These are phyloP conservation scores for Himalopsyche kuldschensis DNA, from an alignment of 2,888 invertebrate species.

Conservation along the genomic window DNA sequence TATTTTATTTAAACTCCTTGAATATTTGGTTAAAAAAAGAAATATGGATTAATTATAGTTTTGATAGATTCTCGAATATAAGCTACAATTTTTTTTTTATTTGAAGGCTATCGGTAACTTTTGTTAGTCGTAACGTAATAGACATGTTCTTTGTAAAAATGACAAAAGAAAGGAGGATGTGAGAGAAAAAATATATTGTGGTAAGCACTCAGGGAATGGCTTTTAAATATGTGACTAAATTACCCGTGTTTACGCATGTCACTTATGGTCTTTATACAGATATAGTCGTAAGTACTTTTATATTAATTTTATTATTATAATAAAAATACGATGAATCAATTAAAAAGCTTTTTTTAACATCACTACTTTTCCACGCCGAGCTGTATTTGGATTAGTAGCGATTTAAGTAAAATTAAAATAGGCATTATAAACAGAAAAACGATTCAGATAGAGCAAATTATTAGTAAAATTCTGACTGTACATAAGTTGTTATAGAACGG, in stretches of 20 bases:
- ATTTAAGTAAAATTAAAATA: no score
- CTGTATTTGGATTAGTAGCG: no score
- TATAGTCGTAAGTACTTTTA: neutral
- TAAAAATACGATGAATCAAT: neutral
- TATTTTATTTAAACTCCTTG: no score
- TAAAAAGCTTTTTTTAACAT: no score
- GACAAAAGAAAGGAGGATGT: constrained; percentile 31
- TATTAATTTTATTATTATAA: neutral
- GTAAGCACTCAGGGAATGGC: constrained; percentile 32
- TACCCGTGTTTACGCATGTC: constrained; percentile 34
- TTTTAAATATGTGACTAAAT: constrained; percentile 35
- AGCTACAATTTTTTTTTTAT: constrained; percentile 23
- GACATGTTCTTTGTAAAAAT: neutral
- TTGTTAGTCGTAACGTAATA: neutral
- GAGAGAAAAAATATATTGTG: constrained; percentile 21
- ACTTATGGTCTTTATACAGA: constrained; percentile 11
- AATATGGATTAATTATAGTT: no score
- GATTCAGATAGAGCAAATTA: no score
- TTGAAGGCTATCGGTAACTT: neutral
- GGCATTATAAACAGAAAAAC: no score
- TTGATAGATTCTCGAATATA: no score
- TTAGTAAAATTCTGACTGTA: no score
- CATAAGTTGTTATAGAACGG: no score
- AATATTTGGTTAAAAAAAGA: no score
- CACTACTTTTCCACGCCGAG: no score